These are phyloP conservation scores for Anguilla anguilla DNA, from an alignment of 2,797 vertebrate species.

Conservation along the genomic window DNA sequence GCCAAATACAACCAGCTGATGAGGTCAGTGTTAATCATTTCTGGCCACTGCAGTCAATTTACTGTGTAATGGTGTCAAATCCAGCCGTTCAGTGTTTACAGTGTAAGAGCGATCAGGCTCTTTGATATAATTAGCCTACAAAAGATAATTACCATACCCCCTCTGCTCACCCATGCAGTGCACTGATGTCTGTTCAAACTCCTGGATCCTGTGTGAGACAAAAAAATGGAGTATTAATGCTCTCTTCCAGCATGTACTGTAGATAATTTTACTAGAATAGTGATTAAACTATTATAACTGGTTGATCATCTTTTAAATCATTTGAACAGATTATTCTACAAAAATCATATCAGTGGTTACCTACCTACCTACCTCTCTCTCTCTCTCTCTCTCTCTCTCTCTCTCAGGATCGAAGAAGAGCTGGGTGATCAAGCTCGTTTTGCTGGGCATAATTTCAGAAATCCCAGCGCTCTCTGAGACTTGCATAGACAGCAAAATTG, in stretches of 20 bases:
- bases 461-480: conserved; percentile 86
- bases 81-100: conserved; percentile 4
- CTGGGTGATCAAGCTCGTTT: conserved; percentile 88
- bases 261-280: too few species aligned
- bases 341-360: too few species aligned
- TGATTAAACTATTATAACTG: too few species aligned
- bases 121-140: background rate
- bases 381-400: conserved; percentile 30
- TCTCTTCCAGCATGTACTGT: too few species aligned
- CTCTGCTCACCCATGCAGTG: background rate
- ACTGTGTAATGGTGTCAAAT: background rate
- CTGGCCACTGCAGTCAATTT: background rate
- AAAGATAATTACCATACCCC: background rate
- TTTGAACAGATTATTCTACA: too few species aligned
- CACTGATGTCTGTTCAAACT: background rate
- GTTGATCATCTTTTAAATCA: too few species aligned
- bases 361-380: background rate
- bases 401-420: conserved; percentile 89
- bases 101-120: background rate
- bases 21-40: conserved; percentile 73
- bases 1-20: conserved; percentile 95
- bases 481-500: conserved; percentile 1
- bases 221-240: background rate
- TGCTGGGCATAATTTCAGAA: conserved; percentile 92
- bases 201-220: background rate